These are phyloP conservation scores for Tetramorium simillimum DNA, from an alignment of 1,140 invertebrate genomes.

Conservation along the genomic window DNA sequence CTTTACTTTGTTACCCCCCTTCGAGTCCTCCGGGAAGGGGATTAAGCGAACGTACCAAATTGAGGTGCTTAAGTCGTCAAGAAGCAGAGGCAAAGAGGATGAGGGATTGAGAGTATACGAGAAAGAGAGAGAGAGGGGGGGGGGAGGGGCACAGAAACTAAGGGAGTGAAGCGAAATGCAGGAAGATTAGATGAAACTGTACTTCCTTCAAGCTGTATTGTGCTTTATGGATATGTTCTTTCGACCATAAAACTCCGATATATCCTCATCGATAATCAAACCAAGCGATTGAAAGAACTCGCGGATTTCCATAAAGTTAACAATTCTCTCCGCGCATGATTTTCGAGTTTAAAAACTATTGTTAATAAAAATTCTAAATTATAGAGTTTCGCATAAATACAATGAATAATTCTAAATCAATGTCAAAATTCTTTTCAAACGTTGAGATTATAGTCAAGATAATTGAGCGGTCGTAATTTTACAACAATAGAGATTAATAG, in stretches of 20 bases:
- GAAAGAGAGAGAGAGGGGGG: neutral
- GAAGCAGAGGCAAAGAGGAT: conserved; percentile 50
- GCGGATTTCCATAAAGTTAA: conserved; percentile 13
- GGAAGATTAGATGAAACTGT: conserved; percentile 70
- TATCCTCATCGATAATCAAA: conserved; percentile 54
- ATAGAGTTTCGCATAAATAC: neutral
- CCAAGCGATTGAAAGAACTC: conserved; percentile 32
- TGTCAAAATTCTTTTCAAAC: neutral
- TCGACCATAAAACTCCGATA: conserved; percentile 56
- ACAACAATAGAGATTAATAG: neutral
- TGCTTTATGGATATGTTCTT: conserved; percentile 64
- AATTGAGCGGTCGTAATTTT: neutral
- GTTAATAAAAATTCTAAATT: neutral
- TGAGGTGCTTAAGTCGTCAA: conserved; percentile 79
- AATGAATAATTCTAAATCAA: neutral
- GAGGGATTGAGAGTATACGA: neutral
- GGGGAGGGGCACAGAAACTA: neutral
- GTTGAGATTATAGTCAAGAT: neutral
- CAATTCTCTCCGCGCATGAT: neutral
- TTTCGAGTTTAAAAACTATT: conserved; percentile 9
- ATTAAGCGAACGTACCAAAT: conserved; percentile 81
- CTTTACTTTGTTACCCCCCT: conserved; percentile 58
- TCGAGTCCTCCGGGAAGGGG: conserved; percentile 63
- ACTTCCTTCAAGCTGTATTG: conserved; percentile 55
- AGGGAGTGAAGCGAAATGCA: conserved; percentile 54